Conservation (phyloP, 1,140 invertebrate genomes). For the Solenopsis fugax region DNA sequence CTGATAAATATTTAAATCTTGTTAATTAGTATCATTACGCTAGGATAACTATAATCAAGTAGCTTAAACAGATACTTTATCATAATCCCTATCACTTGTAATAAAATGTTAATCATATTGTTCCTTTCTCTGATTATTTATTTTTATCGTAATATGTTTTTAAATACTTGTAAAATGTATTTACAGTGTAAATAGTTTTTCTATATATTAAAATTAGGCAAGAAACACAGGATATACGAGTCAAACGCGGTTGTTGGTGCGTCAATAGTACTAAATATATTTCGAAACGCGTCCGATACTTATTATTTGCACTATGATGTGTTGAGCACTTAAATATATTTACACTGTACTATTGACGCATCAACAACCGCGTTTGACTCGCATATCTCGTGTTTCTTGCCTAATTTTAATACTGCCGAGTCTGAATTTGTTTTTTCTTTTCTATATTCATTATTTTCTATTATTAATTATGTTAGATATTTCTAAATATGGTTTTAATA, state of each 20-base stretch:
- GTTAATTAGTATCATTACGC: constrained; percentile 37
- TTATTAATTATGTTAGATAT: not conserved
- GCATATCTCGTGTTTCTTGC: too few relatives aligned
- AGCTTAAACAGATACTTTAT: constrained; percentile 30
- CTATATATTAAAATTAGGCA: too few relatives aligned
- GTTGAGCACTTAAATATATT: too few relatives aligned
- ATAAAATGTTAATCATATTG: not conserved
- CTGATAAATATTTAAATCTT: constrained; percentile 45
- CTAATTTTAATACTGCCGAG: too few relatives aligned
- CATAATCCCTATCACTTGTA: constrained; percentile 1
- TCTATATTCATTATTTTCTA: not conserved
- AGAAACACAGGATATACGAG: too few relatives aligned
- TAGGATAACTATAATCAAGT: constrained; percentile 10
- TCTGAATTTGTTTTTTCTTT: too few relatives aligned
- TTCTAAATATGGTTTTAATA: not conserved
- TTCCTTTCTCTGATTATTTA: constrained; percentile 7
- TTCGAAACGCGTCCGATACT: too few relatives aligned
- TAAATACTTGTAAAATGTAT: not conserved
- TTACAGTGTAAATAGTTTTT: not conserved
- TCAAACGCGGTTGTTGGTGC: too few relatives aligned
- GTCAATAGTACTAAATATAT: too few relatives aligned
- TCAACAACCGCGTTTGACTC: too few relatives aligned
- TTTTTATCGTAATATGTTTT: not conserved
- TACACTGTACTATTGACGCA: too few relatives aligned
- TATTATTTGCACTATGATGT: too few relatives aligned